These are phyloP conservation scores for Patiria miniata DNA, from an alignment of 35 echinoderm and acorn worm species.

Conservation along the genomic window DNA sequence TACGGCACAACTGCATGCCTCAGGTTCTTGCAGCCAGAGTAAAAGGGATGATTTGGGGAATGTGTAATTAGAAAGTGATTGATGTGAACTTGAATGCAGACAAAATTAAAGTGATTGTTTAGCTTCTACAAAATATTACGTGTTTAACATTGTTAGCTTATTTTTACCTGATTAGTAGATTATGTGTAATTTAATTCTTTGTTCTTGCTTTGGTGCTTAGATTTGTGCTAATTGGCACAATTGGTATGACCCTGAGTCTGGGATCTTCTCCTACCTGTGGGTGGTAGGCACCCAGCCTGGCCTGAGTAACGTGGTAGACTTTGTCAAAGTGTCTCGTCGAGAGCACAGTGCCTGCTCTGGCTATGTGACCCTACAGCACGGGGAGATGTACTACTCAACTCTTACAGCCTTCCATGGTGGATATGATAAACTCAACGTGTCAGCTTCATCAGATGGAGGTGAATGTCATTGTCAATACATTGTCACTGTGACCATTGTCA, in stretches of 20 bases:
- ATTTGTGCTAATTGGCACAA: slow-evolving; percentile 54
- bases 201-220: not conserved
- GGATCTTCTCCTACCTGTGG: slow-evolving; percentile 39
- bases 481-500: no score
- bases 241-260: slow-evolving; percentile 42
- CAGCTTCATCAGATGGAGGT: slow-evolving; percentile 61
- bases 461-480: not conserved
- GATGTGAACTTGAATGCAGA: no score
- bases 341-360: not conserved
- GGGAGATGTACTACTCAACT: slow-evolving; percentile 40
- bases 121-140: no score
- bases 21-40: no score
- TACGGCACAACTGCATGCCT: no score
- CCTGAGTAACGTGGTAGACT: not conserved
- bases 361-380: slow-evolving; percentile 41
- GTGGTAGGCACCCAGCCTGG: slow-evolving; percentile 38
- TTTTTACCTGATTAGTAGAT: no score
- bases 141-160: no score
- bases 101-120: no score
- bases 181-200: not conserved
- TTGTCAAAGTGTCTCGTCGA: slow-evolving; percentile 22
- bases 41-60: no score
- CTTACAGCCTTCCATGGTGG: slow-evolving; percentile 56
- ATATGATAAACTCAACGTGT: slow-evolving; percentile 37
- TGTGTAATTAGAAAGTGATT: no score